Conservation (phyloP, 2,797 vertebrate genomes). For the Eutrigla gurnardus region DNA sequence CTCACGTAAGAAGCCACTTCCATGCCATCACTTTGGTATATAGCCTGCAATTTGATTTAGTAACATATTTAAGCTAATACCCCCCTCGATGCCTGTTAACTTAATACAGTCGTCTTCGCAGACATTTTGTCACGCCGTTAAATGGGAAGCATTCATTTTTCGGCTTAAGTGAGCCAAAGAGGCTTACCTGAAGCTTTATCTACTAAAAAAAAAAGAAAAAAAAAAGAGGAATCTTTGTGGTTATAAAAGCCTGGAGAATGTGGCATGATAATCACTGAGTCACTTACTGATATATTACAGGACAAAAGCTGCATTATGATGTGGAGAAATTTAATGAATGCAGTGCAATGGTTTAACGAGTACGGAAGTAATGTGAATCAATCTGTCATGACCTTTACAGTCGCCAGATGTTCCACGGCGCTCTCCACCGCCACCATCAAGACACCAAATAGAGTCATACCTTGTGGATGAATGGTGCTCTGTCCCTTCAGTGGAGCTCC, state of each 20-base stretch:
- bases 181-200: not conserved
- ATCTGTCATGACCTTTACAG: not conserved
- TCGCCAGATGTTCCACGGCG: not conserved
- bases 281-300: not conserved
- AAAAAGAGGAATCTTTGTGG: not conserved
- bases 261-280: not conserved
- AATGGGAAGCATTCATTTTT: slow-evolving; percentile 3
- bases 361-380: slow-evolving; percentile 3
- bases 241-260: not conserved
- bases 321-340: slow-evolving; percentile 1
- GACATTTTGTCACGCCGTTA: not conserved
- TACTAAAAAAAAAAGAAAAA: not conserved
- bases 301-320: not conserved
- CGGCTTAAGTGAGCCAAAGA: not conserved
- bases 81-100: not conserved
- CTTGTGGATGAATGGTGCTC: not conserved
- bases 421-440: not conserved
- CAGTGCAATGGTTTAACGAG: not conserved
- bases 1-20: not conserved
- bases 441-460: not conserved
- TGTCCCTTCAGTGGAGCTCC: not conserved
- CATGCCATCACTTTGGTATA: not conserved
- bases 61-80: slow-evolving; percentile 7
- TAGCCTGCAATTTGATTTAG: not conserved
- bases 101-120: slow-evolving; percentile 9